Evolutionary conservation across 1,140 invertebrate species (phyloP), one percentile per base, ranked within the genome.

Genomic region (Aleiodes sp.): DNA sequence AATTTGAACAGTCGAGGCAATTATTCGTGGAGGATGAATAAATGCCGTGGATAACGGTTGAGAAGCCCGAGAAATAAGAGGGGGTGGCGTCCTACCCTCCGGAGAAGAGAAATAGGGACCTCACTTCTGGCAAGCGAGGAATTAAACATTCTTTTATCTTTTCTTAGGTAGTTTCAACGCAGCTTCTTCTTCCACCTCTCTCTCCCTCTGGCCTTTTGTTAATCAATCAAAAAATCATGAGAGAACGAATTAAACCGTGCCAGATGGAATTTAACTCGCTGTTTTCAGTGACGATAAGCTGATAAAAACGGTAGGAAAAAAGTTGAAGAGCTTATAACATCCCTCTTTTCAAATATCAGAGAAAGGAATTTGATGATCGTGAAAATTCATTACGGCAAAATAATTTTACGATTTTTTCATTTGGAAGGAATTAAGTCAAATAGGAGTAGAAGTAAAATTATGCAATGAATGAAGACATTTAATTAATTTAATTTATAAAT

Each of bases 71-170:
- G 7, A 33, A 33, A 24, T 21, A 52, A 37, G 19, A 21, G 4
- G 41, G 60, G 24, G 35, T 69, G 68, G 70, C 71, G 70, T 65
- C 62, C 73, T 73, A 73, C 73, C 73, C 73, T 71, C 37, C 75
- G 70, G 35, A 67, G 70, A 70, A 65, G 29, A 68, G 70, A 65
- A 70, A 7, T 9, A 65, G 70, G 57, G 63, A 41, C 72, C 73
- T 62, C 71, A 70, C 76, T 77, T 79, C 76, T 78, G 70, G 68
- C 73, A 71, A n/a, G n/a, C n/a, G n/a, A n/a, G 74, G 77, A 82
- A 83, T 84, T 82, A 83, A 82, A 75, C 75, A 82, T 80, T 82
- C 80, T 84, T 84, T 84, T 83, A 83, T 81, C 79, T 80, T 79
- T 69, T 77, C 56, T 75, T 70, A 73, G 71, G 65, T 68, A 43